Base-by-base conservation (phyloP, 1,140 invertebrate species). In the Pristionchus pacificus region DNA sequence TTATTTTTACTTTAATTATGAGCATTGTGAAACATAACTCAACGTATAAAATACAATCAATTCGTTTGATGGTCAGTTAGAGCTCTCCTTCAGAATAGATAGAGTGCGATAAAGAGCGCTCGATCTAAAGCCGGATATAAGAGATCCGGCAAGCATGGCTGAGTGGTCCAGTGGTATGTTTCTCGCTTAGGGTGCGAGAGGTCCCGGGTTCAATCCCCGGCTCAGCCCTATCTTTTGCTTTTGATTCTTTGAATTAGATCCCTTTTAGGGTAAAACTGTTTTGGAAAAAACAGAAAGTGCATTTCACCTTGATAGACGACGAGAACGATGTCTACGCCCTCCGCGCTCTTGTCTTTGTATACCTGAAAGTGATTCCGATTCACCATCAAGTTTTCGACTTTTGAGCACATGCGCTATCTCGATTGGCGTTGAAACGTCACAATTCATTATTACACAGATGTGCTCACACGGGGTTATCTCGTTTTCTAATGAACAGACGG, bases 151-250 rank as follows among this genome's bases (percentile, higher is more conserved):
- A n/a, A n/a, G n/a, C 60, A 10, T 59, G 55, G 10, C 49, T 58
- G 27, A 33, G 10, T 19, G 65, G 32, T 1, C 65, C 32, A 30
- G 65, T 15, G 10, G n/a, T 29, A 29, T 72, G 38, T 32, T 65
- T 65, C 29, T 65, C 19, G 38, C 62, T 61, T 57, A 57, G 38
- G 25, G 64, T 67, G 27, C 59, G 65, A 3, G 55, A 65, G 33
- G 65, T 72, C 2, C 70, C 57, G 6, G 65, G 63, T 32, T 66
- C 30, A 31, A 65, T 72, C 31, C 49, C 65, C 65, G 31, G 49
- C 13, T 31, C 49, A 31, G 49, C 32, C 13, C 38, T 31, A 10
- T 10, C 19, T 49, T 49, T 49, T 49, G 38, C 19, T 65, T n/a
- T n/a, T n/a, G n/a, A n/a, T n/a, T n/a, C n/a, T n/a, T n/a, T n/a